Evolutionary conservation across 1,140 invertebrate genomes (phyloP), one percentile per base, ranked within the genome.

Genomic region (Hycleus cichorii): DNA sequence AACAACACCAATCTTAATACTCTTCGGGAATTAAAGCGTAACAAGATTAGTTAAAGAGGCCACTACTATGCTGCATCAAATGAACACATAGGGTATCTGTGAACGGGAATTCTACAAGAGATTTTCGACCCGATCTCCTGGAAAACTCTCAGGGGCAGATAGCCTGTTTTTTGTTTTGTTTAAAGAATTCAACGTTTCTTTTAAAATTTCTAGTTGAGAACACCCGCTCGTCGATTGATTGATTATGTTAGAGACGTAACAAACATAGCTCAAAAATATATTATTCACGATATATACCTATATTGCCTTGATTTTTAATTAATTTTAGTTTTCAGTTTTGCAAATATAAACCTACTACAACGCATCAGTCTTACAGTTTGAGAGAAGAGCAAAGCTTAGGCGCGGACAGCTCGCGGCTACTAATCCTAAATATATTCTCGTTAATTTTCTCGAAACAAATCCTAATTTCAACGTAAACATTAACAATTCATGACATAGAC

Each of bases 261-360:
- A 70, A 71, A 71, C 65, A 66, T 69, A 70, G 70, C 70, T 69
- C 68, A 70, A 70, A 72, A 70, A 69, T 69, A 70, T 64, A 62
- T 58, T 63, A 65, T 59, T 65, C 65, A 65, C 65, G 64, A 59
- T 65, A 68, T 71, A 18, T 18, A 18, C 18, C 18, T 18, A 18
- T 18, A 71, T 72, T 72, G 70, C 70, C 70, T 66, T 66, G 64
- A 72, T 65, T 32, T 32, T 32, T 64, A 68, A 69, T 69, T 71
- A 70, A 68, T 68, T 32, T 32, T 32, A 5, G 32, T 32, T 5
- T 32, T 32, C 18, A 63, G 57, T 66, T 69, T 66, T 65, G 67
- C 66, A 64, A 69, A 63, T 69, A 69, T 67, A 69, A 68, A 67
- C 61, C 57, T 58, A 59, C 65, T 64, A 68, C 59, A 68, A 70